phyloP scores from a whole-genome alignment of 2,113 vertebrate genomes.

The Notiomystis cincta region DNA sequence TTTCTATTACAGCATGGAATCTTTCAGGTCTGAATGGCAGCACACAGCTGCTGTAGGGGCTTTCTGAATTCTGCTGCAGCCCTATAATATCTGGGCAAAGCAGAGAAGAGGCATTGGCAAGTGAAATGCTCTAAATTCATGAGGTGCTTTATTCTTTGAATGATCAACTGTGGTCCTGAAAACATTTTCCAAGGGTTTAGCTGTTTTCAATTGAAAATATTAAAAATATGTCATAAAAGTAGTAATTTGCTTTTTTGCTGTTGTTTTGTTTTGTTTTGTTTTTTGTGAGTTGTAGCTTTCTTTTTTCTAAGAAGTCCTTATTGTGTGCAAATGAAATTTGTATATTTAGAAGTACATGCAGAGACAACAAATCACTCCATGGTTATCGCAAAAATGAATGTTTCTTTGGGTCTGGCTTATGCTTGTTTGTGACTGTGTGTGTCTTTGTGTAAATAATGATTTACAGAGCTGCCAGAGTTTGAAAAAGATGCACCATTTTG shows the following conservation, averaged over 20 bases:
- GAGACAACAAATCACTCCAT: not conserved
- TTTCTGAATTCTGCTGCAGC: constrained; percentile 81
- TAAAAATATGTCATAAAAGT: not conserved
- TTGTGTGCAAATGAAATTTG: not conserved
- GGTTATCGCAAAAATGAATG: not conserved
- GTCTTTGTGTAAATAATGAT: constrained; percentile 1
- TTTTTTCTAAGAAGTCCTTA: not conserved
- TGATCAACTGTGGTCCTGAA: constrained; percentile 19
- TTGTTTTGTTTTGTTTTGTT: too few species aligned
- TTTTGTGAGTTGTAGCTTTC: not conserved
- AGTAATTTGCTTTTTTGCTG: not conserved
- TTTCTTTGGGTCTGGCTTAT: not conserved
- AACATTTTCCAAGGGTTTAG: not conserved
- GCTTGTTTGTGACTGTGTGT: not conserved
- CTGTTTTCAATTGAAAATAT: not conserved
- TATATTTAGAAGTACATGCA: not conserved
- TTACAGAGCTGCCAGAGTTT: not conserved
- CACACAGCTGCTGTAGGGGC: constrained; percentile 81
- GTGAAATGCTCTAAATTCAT: constrained; percentile 74
- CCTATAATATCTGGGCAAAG: constrained; percentile 80
- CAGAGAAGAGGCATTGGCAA: constrained; percentile 73
- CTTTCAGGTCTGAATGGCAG: constrained; percentile 92
- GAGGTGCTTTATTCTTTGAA: constrained; percentile 70
- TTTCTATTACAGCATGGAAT: constrained; percentile 88
- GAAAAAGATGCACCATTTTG: not conserved